Evolutionary conservation across 2,113 vertebrate species (phyloP).

Genomic region (Microtus pennsylvanicus): DNA sequence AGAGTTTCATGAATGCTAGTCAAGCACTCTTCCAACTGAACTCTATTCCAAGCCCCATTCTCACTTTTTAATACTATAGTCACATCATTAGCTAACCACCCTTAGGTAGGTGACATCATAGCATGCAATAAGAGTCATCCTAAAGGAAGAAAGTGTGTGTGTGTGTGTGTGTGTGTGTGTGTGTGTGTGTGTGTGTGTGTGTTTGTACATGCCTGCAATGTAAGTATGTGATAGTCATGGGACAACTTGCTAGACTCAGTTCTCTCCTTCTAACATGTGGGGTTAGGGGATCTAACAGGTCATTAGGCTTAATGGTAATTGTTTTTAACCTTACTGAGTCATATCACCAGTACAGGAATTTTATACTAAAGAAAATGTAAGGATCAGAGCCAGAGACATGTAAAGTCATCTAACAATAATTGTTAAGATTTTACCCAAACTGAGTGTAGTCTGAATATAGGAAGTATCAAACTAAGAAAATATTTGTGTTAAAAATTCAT

Average conservation of each 20-base stretch:
- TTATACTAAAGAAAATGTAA: conserved; percentile 17
- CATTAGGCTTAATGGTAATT: background rate
- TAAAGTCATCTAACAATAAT: conserved; percentile 5
- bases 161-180: background rate
- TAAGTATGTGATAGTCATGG: background rate
- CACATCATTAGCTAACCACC: conserved; percentile 1
- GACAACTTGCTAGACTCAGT: background rate
- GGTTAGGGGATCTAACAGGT: background rate
- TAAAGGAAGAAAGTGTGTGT: background rate
- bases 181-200: too few relatives aligned
- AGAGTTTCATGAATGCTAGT: background rate
- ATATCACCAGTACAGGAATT: background rate
- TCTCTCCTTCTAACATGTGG: background rate
- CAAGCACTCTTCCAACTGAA: background rate
- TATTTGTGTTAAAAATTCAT: conserved; percentile 30
- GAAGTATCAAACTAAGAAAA: background rate
- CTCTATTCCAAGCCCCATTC: background rate
- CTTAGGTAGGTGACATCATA: background rate
- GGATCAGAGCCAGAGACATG: background rate
- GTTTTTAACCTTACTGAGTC: background rate
- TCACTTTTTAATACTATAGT: conserved; percentile 27
- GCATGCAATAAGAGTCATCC: conserved; percentile 1
- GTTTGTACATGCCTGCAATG: background rate
- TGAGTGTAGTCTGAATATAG: background rate
- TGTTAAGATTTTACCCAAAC: conserved; percentile 25